Base-by-base conservation (phyloP, 2,888 invertebrate species). In the Andrena bucephala region DNA sequence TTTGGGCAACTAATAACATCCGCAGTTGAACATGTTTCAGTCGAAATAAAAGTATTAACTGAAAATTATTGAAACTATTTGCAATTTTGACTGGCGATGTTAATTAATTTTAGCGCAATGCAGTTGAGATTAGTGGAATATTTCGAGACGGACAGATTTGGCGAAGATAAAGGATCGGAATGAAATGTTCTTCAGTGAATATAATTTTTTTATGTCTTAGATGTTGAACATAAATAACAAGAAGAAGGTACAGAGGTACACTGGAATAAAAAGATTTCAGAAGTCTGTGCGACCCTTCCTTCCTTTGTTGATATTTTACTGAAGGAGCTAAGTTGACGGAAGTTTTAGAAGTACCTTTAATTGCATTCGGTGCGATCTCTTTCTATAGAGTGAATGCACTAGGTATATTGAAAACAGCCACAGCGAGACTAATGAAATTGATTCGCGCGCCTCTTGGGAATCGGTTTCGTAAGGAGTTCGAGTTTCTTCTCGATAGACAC, bases 361-460 rank as follows among this genome's bases (percentile, higher is more conserved):
- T 70, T 70, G 52, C 29, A 70, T 70, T 76, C 70, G 31, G 27
- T 8, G 54, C 42, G 52, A 54, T 70, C 52, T 6, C 36, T 52
- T 24, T 13, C 24, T n/a, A 7, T 54, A 10, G 33, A 69, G 69
- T 63, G 76, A 70, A 65, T 75, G 50, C 36, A 52, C 16, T 42
- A n/a, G n/a, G n/a, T n/a, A 42, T 54, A 65, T 70, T 70, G 70
- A 57, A 57, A 65, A 54, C 70, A 76, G 63, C 76, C 76, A 33
- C 54, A 24, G 63, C 42, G 76, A 70, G 57, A 70, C 63, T 76
- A 76, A 76, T 76, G 76, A 76, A 77, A 77, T 72, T 73, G 72
- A 77, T 72, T 77, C 72, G 60, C 72, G 20, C 36, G 27, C 27
- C 33, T 52, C 71, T 65, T 24, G 50, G 50, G 48, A 42, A 69